phyloP scores from a whole-genome alignment of 2,113 vertebrate species.

The Ciconia stormi region DNA sequence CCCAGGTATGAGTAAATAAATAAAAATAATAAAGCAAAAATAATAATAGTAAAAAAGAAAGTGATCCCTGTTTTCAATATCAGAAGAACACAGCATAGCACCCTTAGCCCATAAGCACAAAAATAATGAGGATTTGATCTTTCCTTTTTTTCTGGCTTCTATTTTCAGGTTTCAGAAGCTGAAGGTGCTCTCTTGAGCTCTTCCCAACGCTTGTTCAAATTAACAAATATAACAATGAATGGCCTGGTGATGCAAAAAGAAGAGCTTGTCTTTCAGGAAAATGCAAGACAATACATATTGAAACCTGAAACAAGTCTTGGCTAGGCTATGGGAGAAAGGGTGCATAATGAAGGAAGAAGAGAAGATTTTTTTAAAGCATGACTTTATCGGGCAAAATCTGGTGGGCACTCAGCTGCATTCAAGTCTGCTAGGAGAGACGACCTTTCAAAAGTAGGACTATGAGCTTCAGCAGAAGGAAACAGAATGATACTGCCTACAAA shows the following conservation, averaged over 20 bases:
- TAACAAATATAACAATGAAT: background rate
- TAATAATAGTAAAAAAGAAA: background rate
- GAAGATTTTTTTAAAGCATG: background rate
- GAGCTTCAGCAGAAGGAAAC: background rate
- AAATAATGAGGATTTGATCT: background rate
- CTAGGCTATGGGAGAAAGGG: background rate
- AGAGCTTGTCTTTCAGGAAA: background rate
- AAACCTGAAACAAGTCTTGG: background rate
- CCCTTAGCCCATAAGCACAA: background rate
- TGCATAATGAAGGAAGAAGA: background rate
- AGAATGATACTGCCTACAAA: background rate
- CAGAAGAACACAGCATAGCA: background rate
- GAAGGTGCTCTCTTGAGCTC: background rate
- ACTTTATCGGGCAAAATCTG: background rate
- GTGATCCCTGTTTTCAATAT: background rate
- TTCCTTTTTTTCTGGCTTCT: background rate
- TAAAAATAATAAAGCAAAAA: background rate
- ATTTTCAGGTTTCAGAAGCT: background rate
- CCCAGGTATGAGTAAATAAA: background rate
- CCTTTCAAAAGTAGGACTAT: background rate
- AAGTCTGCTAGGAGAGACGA: background rate
- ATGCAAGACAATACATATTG: background rate
- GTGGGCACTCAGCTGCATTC: background rate
- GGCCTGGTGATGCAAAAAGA: background rate
- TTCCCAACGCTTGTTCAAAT: background rate